These are phyloP conservation scores for Rhopalosiphum nymphaeae DNA, from an alignment of 2,888 invertebrate genomes.

Conservation along the genomic window DNA sequence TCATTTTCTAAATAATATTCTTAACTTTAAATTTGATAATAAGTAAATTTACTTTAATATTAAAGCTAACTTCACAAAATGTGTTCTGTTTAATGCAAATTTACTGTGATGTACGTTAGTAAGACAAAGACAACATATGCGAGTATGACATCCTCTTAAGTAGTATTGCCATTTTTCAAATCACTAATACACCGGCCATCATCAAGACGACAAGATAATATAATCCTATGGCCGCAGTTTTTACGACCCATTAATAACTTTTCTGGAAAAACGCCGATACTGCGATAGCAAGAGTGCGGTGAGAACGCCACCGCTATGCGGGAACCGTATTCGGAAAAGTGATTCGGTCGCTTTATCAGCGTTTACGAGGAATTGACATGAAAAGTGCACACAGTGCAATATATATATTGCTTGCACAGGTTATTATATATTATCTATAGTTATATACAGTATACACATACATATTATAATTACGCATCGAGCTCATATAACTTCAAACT, in stretches of 20 bases:
- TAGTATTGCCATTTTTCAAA: conserved; percentile 3
- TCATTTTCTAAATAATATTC: no score
- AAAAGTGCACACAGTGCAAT: conserved; percentile 38
- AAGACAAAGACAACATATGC: no score
- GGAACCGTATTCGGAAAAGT: conserved; percentile 29
- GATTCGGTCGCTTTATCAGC: conserved; percentile 31
- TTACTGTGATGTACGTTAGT: no score
- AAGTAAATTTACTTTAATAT: no score
- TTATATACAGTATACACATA: neutral
- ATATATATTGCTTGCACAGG: neutral
- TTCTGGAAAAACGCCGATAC: conserved; percentile 55
- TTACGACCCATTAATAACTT: conserved; percentile 55
- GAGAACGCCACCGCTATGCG: neutral
- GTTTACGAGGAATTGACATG: conserved; percentile 14
- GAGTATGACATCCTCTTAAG: no score
- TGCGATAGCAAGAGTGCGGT: neutral
- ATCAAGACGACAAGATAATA: neutral
- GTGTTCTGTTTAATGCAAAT: no score
- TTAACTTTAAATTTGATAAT: no score
- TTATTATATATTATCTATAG: conserved; percentile 10
- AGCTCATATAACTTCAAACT: neutral
- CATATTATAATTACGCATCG: neutral
- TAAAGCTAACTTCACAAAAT: no score
- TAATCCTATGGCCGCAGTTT: conserved; percentile 36
- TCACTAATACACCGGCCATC: neutral